Percentiles rank a stretch among this genome's conserved stretches.
Evolutionary conservation across 2,888 invertebrate species (phyloP).

Genomic region (Pristionchus exspectatus): DNA sequence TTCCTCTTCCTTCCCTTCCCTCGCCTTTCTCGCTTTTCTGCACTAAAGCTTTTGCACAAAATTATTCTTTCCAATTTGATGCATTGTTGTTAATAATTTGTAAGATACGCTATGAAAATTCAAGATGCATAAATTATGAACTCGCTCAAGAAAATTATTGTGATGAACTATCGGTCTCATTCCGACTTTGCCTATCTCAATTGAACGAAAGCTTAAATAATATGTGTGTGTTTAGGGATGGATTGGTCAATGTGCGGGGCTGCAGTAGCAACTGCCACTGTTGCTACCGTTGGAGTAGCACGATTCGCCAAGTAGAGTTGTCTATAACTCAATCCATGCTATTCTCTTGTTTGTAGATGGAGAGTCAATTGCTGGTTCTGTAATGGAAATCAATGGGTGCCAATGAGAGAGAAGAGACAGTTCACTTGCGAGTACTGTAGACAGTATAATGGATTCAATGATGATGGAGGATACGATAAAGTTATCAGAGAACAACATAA

Average conservation of each 20-base stretch:
- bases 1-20: neutral
- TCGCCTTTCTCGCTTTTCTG: constrained; percentile 5
- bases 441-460: constrained; percentile 72
- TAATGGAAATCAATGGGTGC: constrained; percentile 57
- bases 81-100: constrained; percentile 35
- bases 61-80: constrained; percentile 8
- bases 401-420: constrained; percentile 57
- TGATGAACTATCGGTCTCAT: neutral
- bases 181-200: neutral
- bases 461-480: constrained; percentile 69
- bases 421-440: constrained; percentile 67
- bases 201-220: neutral
- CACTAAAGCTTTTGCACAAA: constrained; percentile 17
- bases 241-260: constrained; percentile 16
- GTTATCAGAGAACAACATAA: constrained; percentile 60
- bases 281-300: neutral
- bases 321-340: neutral
- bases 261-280: neutral
- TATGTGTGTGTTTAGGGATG: constrained; percentile 8
- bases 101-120: constrained; percentile 32
- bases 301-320: neutral
- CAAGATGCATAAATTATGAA: constrained; percentile 22
- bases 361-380: constrained; percentile 73
- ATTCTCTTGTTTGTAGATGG: constrained; percentile 29
- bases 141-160: neutral